phyloP scores from a whole-genome alignment of 2,797 vertebrate species.

The Muscicapa striata region DNA sequence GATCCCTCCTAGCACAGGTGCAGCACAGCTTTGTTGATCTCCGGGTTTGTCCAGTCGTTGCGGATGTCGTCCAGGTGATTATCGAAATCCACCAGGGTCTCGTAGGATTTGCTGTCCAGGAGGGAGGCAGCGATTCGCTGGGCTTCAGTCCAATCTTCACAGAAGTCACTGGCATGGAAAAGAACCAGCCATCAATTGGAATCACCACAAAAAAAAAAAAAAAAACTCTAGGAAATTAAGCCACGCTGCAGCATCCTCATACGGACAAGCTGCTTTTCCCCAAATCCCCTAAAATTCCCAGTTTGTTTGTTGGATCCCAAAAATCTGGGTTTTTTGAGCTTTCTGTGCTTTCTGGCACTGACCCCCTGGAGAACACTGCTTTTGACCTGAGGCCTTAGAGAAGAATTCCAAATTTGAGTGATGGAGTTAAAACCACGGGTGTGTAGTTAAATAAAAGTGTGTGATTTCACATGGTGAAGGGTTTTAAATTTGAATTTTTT shows the following conservation, averaged over 20 bases:
- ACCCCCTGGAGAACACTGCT: no score
- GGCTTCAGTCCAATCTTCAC: slow-evolving; percentile 95
- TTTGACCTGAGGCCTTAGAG: no score
- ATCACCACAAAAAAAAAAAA: not conserved
- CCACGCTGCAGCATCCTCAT: fast-evolving
- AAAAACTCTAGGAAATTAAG: not conserved
- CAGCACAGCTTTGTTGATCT: slow-evolving; percentile 95
- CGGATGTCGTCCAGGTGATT: slow-evolving; percentile 97
- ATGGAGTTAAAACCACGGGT: no score
- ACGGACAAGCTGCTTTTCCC: fast-evolving
- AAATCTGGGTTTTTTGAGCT: no score
- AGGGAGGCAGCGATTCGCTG: slow-evolving; percentile 91
- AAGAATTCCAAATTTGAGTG: no score
- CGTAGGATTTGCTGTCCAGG: slow-evolving; percentile 90
- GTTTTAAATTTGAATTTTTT: no score
- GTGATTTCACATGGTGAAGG: no score
- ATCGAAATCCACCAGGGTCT: slow-evolving; percentile 94
- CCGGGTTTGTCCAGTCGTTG: slow-evolving; percentile 98
- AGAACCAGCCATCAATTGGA: not conserved
- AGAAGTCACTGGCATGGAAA: slow-evolving; percentile 84
- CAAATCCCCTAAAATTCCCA: fast-evolving
- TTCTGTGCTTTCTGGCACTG: no score
- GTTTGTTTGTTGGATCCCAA: no score
- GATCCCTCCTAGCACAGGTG: slow-evolving; percentile 86
- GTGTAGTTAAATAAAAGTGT: no score